phyloP scores from a whole-genome alignment of 2,113 vertebrate genomes.

The Diglossa brunneiventris region DNA sequence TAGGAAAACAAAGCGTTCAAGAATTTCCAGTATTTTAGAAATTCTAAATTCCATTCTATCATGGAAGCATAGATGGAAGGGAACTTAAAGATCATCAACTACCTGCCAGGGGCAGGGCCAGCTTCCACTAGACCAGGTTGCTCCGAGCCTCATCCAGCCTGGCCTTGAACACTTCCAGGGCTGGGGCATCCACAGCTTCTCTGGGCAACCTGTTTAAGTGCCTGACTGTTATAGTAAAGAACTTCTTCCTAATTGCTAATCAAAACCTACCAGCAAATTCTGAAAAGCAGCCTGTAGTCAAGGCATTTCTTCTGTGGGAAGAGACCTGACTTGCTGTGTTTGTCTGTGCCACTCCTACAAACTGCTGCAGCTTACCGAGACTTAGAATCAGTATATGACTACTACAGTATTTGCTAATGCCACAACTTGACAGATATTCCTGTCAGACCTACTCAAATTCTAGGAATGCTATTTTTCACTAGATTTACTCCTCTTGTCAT shows the following conservation, averaged over 20 bases:
- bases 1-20: background rate
- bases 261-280: background rate
- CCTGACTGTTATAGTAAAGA: background rate
- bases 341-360: background rate
- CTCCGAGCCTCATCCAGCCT: no score
- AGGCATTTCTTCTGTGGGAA: background rate
- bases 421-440: background rate
- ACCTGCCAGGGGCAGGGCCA: no score
- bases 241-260: background rate
- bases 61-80: background rate
- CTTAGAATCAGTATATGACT: background rate
- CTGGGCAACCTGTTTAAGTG: background rate
- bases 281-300: background rate
- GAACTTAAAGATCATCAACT: background rate
- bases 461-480: background rate
- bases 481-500: background rate
- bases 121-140: background rate
- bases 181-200: background rate
- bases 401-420: background rate
- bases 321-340: background rate
- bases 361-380: background rate
- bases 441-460: background rate
- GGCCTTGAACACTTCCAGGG: no score
- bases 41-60: background rate
- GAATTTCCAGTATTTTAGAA: background rate